Percentiles rank a stretch among this genome's conserved stretches.
Evolutionary conservation across 2,888 invertebrate genomes (phyloP).

Genomic region (Yponomeuta cagnagella): DNA sequence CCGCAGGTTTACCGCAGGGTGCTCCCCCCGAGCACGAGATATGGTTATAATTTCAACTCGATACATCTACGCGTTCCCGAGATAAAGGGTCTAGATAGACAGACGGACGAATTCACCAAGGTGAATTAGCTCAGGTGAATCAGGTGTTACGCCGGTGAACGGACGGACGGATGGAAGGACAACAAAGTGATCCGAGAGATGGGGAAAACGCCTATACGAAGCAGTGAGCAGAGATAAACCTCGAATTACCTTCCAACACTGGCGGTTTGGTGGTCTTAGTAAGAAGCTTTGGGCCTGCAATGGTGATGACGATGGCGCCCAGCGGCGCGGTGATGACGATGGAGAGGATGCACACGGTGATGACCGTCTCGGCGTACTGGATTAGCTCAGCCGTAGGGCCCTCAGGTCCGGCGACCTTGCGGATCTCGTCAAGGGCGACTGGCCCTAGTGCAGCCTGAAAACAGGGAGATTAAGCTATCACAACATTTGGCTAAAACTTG

Average conservation of each 20-base stretch:
- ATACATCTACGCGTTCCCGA: too few species aligned
- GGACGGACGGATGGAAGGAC: too few species aligned
- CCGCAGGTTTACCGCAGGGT: too few species aligned
- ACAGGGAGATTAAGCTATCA: not conserved
- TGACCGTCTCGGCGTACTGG: constrained; percentile 80
- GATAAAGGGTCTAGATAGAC: too few species aligned
- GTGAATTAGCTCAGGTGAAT: too few species aligned
- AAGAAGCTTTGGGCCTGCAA: constrained; percentile 85
- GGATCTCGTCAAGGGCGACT: constrained; percentile 81
- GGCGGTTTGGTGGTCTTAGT: constrained; percentile 85
- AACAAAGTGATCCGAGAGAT: too few species aligned
- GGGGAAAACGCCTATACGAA: too few species aligned
- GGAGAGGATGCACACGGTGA: constrained; percentile 87
- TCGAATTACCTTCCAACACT: constrained; percentile 73
- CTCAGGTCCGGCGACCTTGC: constrained; percentile 44
- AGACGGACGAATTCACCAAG: too few species aligned
- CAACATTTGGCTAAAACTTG: too few species aligned
- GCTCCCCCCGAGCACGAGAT: too few species aligned
- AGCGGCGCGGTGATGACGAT: constrained; percentile 90
- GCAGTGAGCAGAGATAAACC: not conserved
- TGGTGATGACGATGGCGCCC: constrained; percentile 87
- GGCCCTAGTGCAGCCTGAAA: constrained; percentile 87
- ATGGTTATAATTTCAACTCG: too few species aligned
- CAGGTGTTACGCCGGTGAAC: too few species aligned
- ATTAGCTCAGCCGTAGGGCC: constrained; percentile 61